Evolutionary conservation across 2,888 invertebrate genomes (phyloP).

Genomic region (Stenodera caucasica): DNA sequence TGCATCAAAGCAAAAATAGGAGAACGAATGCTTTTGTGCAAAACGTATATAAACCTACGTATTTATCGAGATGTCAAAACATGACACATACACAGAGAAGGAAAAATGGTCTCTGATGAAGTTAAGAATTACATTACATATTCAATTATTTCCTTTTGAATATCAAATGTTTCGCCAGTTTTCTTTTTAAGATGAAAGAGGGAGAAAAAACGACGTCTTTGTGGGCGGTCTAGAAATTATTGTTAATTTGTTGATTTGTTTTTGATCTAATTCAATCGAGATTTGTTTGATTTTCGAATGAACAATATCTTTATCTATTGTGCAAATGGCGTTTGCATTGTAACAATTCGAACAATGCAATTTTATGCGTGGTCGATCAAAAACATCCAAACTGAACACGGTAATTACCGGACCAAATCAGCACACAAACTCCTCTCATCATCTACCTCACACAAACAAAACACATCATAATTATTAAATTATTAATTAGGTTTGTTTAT

Average conservation of each 20-base stretch:
- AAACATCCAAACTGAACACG: slow-evolving; percentile 23
- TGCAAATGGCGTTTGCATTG: slow-evolving; percentile 23
- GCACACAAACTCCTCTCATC: slow-evolving; percentile 16
- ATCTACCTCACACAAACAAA: background rate
- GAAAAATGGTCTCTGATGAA: slow-evolving; percentile 35
- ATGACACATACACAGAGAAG: slow-evolving; percentile 31
- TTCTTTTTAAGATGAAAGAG: slow-evolving; percentile 26
- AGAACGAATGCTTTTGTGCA: slow-evolving; percentile 6
- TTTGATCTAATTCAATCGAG: background rate
- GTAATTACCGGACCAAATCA: slow-evolving; percentile 25
- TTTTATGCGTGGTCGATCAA: slow-evolving; percentile 32
- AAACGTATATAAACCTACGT: slow-evolving; percentile 25
- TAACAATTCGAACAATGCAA: slow-evolving; percentile 29
- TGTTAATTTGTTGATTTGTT: background rate
- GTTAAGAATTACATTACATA: slow-evolving; percentile 48
- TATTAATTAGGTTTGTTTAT: slow-evolving; percentile 24
- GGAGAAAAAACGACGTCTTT: slow-evolving; percentile 1
- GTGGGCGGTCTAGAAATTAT: background rate
- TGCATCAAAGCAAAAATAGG: slow-evolving; percentile 27
- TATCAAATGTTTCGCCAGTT: slow-evolving; percentile 40
- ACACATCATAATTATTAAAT: slow-evolving; percentile 23
- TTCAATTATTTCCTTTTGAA: slow-evolving; percentile 47
- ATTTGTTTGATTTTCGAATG: slow-evolving; percentile 17
- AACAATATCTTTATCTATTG: slow-evolving; percentile 19
- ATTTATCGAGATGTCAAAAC: slow-evolving; percentile 39